phyloP scores from a whole-genome alignment of 2,113 vertebrate species.

The Leptodactylus fuscus region DNA sequence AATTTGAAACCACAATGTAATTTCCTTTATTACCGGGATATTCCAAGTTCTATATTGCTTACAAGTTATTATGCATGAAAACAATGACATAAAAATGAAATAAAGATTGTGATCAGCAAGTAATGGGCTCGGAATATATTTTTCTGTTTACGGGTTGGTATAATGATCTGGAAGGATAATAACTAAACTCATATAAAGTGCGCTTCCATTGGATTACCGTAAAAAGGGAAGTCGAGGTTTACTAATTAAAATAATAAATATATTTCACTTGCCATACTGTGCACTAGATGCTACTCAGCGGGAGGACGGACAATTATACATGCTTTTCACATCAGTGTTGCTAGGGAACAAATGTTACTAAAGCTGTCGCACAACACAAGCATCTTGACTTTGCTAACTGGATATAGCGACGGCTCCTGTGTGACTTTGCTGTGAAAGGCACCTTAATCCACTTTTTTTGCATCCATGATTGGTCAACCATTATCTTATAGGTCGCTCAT shows the following conservation, averaged over 20 bases:
- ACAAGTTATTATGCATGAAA: slow-evolving; percentile 9
- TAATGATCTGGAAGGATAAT: neutral
- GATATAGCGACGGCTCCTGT: neutral
- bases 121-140: neutral
- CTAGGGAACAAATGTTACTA: slow-evolving; percentile 39
- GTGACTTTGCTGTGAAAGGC: slow-evolving; percentile 19
- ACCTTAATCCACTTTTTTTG: neutral
- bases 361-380: slow-evolving; percentile 1
- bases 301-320: slow-evolving; percentile 24
- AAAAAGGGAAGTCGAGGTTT: neutral
- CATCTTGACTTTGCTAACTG: slow-evolving; percentile 45
- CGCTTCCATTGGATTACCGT: neutral
- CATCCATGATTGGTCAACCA: neutral
- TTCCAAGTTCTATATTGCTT: neutral
- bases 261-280: slow-evolving; percentile 10
- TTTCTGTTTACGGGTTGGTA: neutral
- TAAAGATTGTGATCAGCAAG: slow-evolving; percentile 20
- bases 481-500: neutral
- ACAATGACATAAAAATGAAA: neutral
- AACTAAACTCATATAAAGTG: neutral
- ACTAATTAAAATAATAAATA: slow-evolving; percentile 39
- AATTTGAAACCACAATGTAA: neutral
- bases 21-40: slow-evolving; percentile 12
- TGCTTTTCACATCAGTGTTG: slow-evolving; percentile 34
- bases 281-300: neutral